phyloP scores from a whole-genome alignment of 2,888 invertebrate species.

The Luffia ferchaultella region DNA sequence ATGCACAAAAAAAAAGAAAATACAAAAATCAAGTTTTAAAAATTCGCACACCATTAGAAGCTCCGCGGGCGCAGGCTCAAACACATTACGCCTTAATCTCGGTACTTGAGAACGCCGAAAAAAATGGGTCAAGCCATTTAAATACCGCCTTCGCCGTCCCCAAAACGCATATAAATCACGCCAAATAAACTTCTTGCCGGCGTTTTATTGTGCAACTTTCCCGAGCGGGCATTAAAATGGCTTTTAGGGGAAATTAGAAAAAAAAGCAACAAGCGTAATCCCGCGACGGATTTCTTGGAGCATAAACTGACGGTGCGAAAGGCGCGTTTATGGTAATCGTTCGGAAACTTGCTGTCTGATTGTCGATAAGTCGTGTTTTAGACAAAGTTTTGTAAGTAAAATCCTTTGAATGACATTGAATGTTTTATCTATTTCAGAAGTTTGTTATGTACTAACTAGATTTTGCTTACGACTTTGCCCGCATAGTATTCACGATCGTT shows the following conservation, averaged over 20 bases:
- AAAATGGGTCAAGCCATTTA: slow-evolving; percentile 32
- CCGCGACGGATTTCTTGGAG: slow-evolving; percentile 5
- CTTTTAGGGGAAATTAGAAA: slow-evolving; percentile 24
- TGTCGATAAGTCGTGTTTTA: not conserved
- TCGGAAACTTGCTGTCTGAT: not conserved
- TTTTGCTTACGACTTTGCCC: no score
- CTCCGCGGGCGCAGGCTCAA: not conserved
- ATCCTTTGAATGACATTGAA: no score
- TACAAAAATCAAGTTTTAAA: not conserved
- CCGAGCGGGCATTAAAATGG: slow-evolving; percentile 20
- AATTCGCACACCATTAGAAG: not conserved
- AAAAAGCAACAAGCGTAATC: slow-evolving; percentile 19
- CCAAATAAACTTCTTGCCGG: slow-evolving; percentile 27
- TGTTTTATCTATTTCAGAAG: no score
- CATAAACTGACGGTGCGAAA: not conserved
- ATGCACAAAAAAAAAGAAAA: not conserved
- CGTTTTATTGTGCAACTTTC: slow-evolving; percentile 25
- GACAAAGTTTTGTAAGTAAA: no score
- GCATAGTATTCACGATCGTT: no score
- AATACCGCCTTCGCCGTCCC: slow-evolving; percentile 27
- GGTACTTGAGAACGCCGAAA: slow-evolving; percentile 21
- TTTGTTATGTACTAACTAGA: no score
- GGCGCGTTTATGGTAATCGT: not conserved
- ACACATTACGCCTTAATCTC: slow-evolving; percentile 7
- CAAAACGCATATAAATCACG: slow-evolving; percentile 37